Evolutionary conservation across 2,113 vertebrate genomes (phyloP).

Genomic region (Misgurnus anguillicaudatus): DNA sequence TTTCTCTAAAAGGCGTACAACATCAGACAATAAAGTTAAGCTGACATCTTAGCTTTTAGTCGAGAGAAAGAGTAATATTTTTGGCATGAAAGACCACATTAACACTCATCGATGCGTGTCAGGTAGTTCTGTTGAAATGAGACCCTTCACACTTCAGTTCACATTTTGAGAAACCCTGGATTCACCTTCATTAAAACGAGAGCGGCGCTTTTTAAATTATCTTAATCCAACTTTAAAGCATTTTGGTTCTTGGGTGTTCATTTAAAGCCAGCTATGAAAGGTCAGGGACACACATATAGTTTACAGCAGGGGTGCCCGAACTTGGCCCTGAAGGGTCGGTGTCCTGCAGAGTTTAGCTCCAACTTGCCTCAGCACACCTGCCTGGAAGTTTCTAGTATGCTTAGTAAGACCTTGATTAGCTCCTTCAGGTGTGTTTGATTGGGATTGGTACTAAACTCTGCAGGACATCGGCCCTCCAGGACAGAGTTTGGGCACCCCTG

Average conservation of each 20-base stretch:
- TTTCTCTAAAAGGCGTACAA: background rate
- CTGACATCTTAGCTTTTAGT: conserved; percentile 28
- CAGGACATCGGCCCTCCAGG: too few species aligned
- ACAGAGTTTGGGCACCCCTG: too few species aligned
- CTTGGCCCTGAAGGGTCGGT: too few species aligned
- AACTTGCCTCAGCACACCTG: too few species aligned
- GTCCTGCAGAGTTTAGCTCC: too few species aligned
- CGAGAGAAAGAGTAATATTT: background rate
- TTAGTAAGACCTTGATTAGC: too few species aligned
- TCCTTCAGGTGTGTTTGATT: too few species aligned
- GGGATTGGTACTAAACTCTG: too few species aligned
- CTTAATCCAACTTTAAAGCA: conserved; percentile 40
- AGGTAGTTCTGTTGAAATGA: conserved; percentile 45
- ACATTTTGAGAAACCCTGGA: conserved; percentile 39
- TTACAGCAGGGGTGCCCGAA: too few species aligned
- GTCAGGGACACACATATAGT: background rate
- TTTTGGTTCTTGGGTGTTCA: conserved; percentile 7
- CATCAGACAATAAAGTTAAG: background rate
- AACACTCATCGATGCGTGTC: conserved; percentile 37
- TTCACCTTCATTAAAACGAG: conserved; percentile 48
- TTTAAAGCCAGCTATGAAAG: background rate
- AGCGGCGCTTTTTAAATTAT: conserved; percentile 43
- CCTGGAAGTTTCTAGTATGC: too few species aligned
- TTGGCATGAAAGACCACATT: conserved; percentile 31
- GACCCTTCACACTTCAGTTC: conserved; percentile 44